phyloP scores from a whole-genome alignment of 2,797 vertebrate genomes.

The Natrix natrix region DNA sequence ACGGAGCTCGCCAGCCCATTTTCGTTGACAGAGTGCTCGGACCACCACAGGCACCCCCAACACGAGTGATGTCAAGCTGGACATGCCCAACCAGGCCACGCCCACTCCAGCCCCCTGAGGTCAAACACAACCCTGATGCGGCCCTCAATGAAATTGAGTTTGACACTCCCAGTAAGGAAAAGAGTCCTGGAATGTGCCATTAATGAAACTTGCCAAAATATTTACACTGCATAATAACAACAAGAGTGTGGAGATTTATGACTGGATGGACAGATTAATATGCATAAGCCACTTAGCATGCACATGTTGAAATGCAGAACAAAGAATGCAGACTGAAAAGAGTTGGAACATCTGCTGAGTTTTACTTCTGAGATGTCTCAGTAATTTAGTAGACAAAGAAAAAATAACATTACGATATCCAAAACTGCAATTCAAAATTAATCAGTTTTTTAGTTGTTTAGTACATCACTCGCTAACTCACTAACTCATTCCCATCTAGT shows the following conservation, averaged over 20 bases:
- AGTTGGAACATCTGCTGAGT: not conserved
- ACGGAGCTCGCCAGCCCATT: rapidly evolving
- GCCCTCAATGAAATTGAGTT: too few relatives aligned
- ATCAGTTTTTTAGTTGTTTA: not conserved
- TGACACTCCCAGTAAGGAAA: not conserved
- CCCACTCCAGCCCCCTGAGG: too few relatives aligned
- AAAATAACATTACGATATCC: not conserved
- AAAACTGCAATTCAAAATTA: not conserved
- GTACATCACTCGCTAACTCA: not conserved
- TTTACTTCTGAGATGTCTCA: not conserved
- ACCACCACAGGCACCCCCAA: too few relatives aligned
- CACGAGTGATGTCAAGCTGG: too few relatives aligned
- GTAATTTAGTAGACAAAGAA: not conserved
- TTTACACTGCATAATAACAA: not conserved
- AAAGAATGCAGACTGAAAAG: not conserved
- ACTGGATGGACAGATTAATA: not conserved
- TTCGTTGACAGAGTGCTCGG: too few relatives aligned
- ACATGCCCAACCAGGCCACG: rapidly evolving
- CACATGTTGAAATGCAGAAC: not conserved
- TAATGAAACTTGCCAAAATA: not conserved
- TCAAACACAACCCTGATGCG: too few relatives aligned
- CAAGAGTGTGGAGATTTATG: not conserved
- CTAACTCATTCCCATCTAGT: not conserved
- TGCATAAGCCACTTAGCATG: not conserved
- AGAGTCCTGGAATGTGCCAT: not conserved